These are phyloP conservation scores for Polyergus mexicanus DNA, from an alignment of 1,140 invertebrate genomes.

Conservation along the genomic window DNA sequence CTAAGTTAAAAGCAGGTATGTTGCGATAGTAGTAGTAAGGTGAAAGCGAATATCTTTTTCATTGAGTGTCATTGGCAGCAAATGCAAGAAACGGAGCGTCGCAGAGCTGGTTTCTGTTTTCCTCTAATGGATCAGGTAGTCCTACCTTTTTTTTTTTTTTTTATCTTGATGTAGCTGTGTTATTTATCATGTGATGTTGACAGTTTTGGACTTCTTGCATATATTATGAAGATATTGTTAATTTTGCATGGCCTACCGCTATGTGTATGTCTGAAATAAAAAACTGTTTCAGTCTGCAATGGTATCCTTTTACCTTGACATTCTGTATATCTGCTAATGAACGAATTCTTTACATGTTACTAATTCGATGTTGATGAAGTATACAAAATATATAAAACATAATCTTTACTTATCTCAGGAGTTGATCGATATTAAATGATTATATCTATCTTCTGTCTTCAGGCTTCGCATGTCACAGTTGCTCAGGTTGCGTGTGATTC, in stretches of 20 bases:
- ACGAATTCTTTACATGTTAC: slow-evolving; percentile 54
- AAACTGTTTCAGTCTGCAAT: slow-evolving; percentile 48
- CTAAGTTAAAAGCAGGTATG: slow-evolving; percentile 64
- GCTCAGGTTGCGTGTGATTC: slow-evolving; percentile 96
- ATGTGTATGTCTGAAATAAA: slow-evolving; percentile 45
- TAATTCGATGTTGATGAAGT: slow-evolving; percentile 62
- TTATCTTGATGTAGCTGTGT: slow-evolving; percentile 63
- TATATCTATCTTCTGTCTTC: slow-evolving; percentile 79
- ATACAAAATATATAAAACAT: slow-evolving; percentile 20
- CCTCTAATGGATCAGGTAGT: slow-evolving; percentile 79
- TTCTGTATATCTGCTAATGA: slow-evolving; percentile 36
- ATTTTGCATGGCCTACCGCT: slow-evolving; percentile 63
- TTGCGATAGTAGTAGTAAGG: slow-evolving; percentile 74
- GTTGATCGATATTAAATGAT: slow-evolving; percentile 23
- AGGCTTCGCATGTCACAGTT: slow-evolving; percentile 94
- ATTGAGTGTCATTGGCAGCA: slow-evolving; percentile 77
- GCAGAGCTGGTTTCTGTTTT: slow-evolving; percentile 81
- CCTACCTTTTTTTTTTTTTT: slow-evolving; percentile 46
- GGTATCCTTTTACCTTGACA: slow-evolving; percentile 14
- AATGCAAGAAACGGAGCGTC: slow-evolving; percentile 72
- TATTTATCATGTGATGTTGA: slow-evolving; percentile 67
- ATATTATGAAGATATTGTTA: slow-evolving; percentile 51
- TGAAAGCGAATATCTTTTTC: slow-evolving; percentile 75
- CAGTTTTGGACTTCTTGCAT: slow-evolving; percentile 65
- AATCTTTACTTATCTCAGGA: background rate